Conservation (phyloP, 2,113 vertebrate genomes). For the Calonectris borealis region DNA sequence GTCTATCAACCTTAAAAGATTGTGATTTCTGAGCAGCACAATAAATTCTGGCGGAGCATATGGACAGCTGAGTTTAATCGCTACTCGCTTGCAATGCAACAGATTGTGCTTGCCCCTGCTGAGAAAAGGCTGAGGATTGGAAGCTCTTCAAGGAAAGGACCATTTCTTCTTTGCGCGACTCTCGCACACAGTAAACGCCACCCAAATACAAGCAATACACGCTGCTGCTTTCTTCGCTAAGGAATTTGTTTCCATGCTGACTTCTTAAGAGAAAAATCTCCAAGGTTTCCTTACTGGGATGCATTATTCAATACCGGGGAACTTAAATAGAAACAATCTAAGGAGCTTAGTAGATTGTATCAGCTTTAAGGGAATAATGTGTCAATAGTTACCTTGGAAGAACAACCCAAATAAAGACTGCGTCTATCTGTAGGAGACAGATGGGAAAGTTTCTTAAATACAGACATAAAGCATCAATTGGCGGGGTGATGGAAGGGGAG, state of each 20-base stretch:
- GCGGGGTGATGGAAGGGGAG: background rate
- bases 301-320: background rate
- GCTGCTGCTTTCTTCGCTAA: background rate
- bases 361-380: slow-evolving; percentile 10
- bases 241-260: background rate
- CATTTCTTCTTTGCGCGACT: background rate
- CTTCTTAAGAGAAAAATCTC: background rate
- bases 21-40: slow-evolving; percentile 37
- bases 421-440: background rate
- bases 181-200: background rate
- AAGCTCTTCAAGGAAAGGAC: slow-evolving; percentile 49
- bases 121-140: slow-evolving; percentile 37
- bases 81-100: background rate
- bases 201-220: background rate
- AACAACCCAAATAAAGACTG: background rate
- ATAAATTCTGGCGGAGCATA: slow-evolving; percentile 51
- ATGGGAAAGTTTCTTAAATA: slow-evolving; percentile 27
- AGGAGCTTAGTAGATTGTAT: slow-evolving; percentile 1
- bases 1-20: slow-evolving; percentile 30
- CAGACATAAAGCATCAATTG: background rate
- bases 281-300: background rate
- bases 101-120: slow-evolving; percentile 55
- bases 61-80: slow-evolving; percentile 42
- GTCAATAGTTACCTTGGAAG: slow-evolving; percentile 29
- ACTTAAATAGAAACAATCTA: background rate